Evolutionary conservation across 1,140 invertebrate genomes (phyloP), one percentile per base, ranked within the genome.

Genomic region (Drosophila elegans): DNA sequence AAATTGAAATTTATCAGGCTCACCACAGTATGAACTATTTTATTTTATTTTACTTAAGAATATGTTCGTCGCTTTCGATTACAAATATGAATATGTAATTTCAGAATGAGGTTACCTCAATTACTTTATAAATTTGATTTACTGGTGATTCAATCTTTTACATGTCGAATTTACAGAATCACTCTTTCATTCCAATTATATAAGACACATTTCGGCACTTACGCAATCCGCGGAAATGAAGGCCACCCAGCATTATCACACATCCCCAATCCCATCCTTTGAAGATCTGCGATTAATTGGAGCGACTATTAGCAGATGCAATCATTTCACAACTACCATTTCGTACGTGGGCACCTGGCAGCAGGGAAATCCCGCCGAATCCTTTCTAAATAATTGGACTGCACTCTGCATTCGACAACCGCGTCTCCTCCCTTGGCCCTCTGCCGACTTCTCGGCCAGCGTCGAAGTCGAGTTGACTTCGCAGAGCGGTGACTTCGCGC

Each of bases 311-410:
- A 76, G 49, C 63, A 57, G 45, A 57, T 68, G 61, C 74, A 76
- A 60, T 68, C 54, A 60, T 51, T 60, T 60, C 54, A 39, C 55
- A 69, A 46, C 64, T 1, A 55, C 44, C 67, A 71, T 49, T 57
- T 71, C 42, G 29, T 51, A 78, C 69, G 78, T 81, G 69, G 36
- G 61, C 52, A 61, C 32, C 48, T 29, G 56, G 54, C 21, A 25
- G 16, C 41, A 63, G 61, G 79, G 71, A 86, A 82, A 79, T 78
- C 69, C 73, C 64, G 13, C n/a, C 76, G 79, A 88, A 88, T 88
- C 84, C 84, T 84, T 88, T 88, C 83, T 84, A 88, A 88, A 88
- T 89, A 69, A 89, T 73, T 77, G 66, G 61, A 64, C 60, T 68
- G 74, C 55, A 64, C 41, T 71, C 55, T 52, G 52, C 56, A 38